Evolutionary conservation across 2,888 invertebrate genomes (phyloP), one percentile per base, ranked within the genome.

Genomic region (Sinohyriopsis cumingii): DNA sequence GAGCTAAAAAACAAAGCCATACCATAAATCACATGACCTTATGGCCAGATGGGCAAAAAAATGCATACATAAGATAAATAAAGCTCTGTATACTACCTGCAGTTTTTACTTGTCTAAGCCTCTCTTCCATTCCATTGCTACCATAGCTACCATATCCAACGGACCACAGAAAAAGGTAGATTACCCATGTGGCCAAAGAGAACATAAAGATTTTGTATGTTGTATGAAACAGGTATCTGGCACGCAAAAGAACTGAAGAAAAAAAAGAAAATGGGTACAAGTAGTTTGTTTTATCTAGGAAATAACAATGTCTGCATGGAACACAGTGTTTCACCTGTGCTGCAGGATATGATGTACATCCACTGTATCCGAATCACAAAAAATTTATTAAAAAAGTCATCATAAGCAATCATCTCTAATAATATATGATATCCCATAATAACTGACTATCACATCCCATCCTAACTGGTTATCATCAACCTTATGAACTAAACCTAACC

Each of bases 161-260:
- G 63, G 93, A 93, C 78, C 94, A 92, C 53, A 95, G 89, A 60
- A 94, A 87, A 0, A 96, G 92, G 3, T 95, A 95, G 7, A 92
- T 83, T 77, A 87, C 85, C 87, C 96, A 95, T 33, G 94, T 90
- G 54, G 93, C 90, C 18, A 95, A 91, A 0, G 96, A 95, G 5
- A 92, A 84, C 56, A 95, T 92, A 87, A 94, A 97, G 84, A 97
- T 90, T 87, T 96, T 96, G 91, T 96, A 97, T 0, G 97, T 96
- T 2, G 95, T 92, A 88, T 97, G 97, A 57, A 96, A 92, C 0
- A 97, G 91, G 85, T 96, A 95, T 5, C 96, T 92, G 0, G 94
- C 92, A 84, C 94, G 94, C 9, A 97, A 90, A 86, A 95, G 94
- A 55, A 94, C 93, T 88, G 94, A 92, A 89, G 88, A 55, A 61